Conservation (phyloP, 2,113 vertebrate species). For the Neopipo cinnamomea region DNA sequence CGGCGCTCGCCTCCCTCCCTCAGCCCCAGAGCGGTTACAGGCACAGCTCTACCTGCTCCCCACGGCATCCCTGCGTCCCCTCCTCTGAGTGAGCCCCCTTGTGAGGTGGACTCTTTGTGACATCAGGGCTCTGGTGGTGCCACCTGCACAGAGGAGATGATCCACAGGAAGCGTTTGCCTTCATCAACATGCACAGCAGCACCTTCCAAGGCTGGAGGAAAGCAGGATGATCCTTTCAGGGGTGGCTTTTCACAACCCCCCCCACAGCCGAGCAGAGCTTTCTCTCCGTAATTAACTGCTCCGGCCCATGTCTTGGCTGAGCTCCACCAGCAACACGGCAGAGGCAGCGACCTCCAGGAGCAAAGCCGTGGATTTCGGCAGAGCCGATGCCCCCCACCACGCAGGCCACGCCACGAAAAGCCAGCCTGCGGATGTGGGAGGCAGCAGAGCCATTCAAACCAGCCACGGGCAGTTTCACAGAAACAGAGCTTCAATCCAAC, state of each 20-base stretch:
- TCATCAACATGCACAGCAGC: slow-evolving; percentile 37
- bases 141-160: background rate
- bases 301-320: background rate
- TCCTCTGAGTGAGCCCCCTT: background rate
- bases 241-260: background rate
- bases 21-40: background rate
- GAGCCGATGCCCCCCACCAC: background rate
- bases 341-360: background rate
- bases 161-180: background rate
- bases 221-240: slow-evolving; percentile 11
- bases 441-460: slow-evolving; percentile 28
- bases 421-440: background rate
- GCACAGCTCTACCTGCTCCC: background rate
- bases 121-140: background rate
- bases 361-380: background rate
- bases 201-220: background rate
- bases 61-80: background rate
- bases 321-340: background rate
- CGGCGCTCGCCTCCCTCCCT: background rate
- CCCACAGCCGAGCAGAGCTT: background rate
- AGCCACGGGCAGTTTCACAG: slow-evolving; percentile 51
- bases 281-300: background rate
- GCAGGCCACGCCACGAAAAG: background rate
- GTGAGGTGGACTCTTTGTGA: background rate
- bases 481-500: slow-evolving; percentile 48